Percentiles rank a stretch among this genome's conserved stretches.
Evolutionary conservation across 2,797 vertebrate species (phyloP).

Genomic region (Silurus lanzhouensis): DNA sequence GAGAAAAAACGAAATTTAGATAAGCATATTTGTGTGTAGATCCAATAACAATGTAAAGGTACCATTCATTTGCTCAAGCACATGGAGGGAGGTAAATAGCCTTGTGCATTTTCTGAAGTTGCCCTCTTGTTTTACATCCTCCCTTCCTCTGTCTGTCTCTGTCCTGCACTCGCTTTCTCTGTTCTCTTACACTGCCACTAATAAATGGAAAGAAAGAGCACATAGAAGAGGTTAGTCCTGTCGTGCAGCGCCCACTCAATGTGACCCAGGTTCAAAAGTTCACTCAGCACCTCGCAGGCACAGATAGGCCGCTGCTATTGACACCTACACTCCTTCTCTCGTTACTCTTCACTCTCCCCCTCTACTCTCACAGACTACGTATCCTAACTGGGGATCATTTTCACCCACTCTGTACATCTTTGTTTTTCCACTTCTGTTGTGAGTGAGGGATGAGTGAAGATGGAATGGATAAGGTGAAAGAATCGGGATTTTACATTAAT

Average conservation of each 20-base stretch:
- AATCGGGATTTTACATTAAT: background rate
- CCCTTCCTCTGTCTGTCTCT: slow-evolving; percentile 65
- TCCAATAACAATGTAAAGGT: slow-evolving; percentile 88
- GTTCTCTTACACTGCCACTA: slow-evolving; percentile 71
- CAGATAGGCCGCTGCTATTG: slow-evolving; percentile 59
- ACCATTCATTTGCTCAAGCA: slow-evolving; percentile 83
- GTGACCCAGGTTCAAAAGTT: slow-evolving; percentile 87
- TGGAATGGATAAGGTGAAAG: background rate
- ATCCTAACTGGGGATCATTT: slow-evolving; percentile 11
- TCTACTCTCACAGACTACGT: slow-evolving; percentile 39
- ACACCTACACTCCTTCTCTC: slow-evolving; percentile 46
- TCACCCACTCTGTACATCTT: slow-evolving; percentile 15
- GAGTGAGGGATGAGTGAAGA: background rate
- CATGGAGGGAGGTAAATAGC: slow-evolving; percentile 82
- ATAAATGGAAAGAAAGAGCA: slow-evolving; percentile 86
- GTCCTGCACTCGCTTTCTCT: slow-evolving; percentile 72
- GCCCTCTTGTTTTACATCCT: slow-evolving; percentile 61
- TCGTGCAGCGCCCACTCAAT: slow-evolving; percentile 54
- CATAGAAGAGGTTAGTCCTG: slow-evolving; percentile 66
- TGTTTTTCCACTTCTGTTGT: background rate
- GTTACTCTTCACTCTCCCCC: slow-evolving; percentile 47
- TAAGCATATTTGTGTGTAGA: slow-evolving; percentile 84
- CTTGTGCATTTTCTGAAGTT: slow-evolving; percentile 65
- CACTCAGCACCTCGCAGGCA: slow-evolving; percentile 82
- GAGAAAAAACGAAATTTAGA: slow-evolving; percentile 75